Evolutionary conservation across 2,113 vertebrate species (phyloP).

Genomic region (Nesospiza acunhae): DNA sequence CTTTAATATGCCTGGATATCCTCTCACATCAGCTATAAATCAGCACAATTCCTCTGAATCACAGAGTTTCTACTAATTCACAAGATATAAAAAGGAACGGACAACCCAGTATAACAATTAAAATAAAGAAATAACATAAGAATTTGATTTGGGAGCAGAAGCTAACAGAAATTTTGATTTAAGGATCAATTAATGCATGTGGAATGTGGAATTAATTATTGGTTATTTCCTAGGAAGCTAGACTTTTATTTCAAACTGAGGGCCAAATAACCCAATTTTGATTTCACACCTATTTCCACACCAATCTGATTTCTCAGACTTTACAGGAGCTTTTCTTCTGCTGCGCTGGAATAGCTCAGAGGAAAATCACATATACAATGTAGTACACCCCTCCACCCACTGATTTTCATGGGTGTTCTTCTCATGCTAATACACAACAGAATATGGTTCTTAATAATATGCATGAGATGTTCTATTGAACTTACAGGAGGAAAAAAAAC

Average conservation of each 20-base stretch:
- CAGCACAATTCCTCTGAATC: conserved; percentile 25
- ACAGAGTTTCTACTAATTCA: conserved; percentile 31
- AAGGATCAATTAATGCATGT: conserved; percentile 22
- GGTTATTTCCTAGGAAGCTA: conserved; percentile 27
- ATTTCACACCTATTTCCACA: conserved; percentile 60
- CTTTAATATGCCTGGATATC: conserved; percentile 48
- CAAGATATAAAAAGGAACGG: not conserved
- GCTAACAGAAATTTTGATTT: conserved; percentile 34
- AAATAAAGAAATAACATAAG: conserved; percentile 19
- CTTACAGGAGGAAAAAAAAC: not conserved
- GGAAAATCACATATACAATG: not conserved
- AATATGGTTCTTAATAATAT: conserved; percentile 45
- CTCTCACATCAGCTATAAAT: conserved; percentile 51
- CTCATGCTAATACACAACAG: conserved; percentile 28
- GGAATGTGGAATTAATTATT: conserved; percentile 42
- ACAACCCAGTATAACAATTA: conserved; percentile 28
- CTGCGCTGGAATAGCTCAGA: conserved; percentile 23
- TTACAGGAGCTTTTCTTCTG: conserved; percentile 10
- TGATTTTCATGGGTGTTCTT: conserved; percentile 49
- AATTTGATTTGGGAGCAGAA: conserved; percentile 43
- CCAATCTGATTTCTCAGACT: conserved; percentile 11
- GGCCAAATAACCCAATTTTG: conserved; percentile 50
- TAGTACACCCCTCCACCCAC: conserved; percentile 25
- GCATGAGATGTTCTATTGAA: conserved; percentile 52
- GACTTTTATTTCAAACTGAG: conserved; percentile 33